Conservation (phyloP, 2,888 invertebrate species). For the Cheilosia soror region DNA sequence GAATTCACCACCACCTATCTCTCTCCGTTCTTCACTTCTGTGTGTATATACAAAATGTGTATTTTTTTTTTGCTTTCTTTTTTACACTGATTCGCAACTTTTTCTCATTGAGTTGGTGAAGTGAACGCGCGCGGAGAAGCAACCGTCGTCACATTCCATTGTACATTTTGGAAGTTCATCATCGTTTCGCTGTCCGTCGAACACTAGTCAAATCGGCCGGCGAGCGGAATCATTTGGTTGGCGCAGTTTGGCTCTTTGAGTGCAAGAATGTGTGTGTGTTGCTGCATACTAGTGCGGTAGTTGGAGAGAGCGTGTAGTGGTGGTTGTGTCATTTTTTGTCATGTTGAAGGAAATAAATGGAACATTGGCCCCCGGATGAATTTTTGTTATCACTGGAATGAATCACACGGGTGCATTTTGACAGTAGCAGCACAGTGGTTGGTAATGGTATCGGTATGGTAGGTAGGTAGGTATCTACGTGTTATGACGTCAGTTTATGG, state of each 20-base stretch:
- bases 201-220: conserved; percentile 69
- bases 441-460: neutral
- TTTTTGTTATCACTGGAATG: conserved; percentile 70
- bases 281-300: neutral
- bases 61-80: conserved; percentile 25
- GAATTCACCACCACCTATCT: conserved; percentile 29
- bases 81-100: conserved; percentile 51
- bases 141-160: conserved; percentile 70
- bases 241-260: conserved; percentile 57
- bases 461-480: neutral
- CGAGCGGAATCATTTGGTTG: conserved; percentile 63
- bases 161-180: conserved; percentile 75
- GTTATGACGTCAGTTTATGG: conserved; percentile 64
- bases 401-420: conserved; percentile 68
- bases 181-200: conserved; percentile 75
- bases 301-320: neutral
- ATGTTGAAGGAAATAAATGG: conserved; percentile 66
- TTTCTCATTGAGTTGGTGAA: conserved; percentile 65
- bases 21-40: conserved; percentile 30
- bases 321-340: conserved; percentile 17
- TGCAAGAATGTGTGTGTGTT: conserved; percentile 9
- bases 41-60: conserved; percentile 24
- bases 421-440: conserved; percentile 53
- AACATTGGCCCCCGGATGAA: conserved; percentile 75
- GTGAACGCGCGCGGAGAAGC: conserved; percentile 73